Conservation (phyloP, 2,888 invertebrate species). For the Auanema freiburgensis region DNA sequence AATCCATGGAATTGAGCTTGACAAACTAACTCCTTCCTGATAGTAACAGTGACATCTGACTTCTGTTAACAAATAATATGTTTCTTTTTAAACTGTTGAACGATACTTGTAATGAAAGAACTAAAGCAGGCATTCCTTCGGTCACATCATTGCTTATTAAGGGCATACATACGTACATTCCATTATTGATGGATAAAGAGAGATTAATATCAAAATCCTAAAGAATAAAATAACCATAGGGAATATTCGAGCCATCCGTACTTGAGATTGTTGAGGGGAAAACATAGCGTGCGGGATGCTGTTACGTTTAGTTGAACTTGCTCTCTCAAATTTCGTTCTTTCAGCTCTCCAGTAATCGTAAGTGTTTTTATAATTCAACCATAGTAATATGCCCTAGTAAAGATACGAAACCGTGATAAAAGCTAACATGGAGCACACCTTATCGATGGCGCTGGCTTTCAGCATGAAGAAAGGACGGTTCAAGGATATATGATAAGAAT, state of each 20-base stretch:
- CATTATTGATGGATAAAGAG: conserved; percentile 57
- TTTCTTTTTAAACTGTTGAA: background rate
- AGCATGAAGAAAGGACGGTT: conserved; percentile 92
- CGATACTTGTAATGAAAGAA: conserved; percentile 81
- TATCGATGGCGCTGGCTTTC: conserved; percentile 94
- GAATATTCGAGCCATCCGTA: no score
- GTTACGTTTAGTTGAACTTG: conserved; percentile 7
- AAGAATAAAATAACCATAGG: background rate
- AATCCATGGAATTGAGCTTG: conserved; percentile 79
- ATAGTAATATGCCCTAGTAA: conserved; percentile 83
- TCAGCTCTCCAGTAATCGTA: conserved; percentile 99
- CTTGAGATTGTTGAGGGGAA: conserved; percentile 18
- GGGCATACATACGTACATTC: conserved; percentile 63
- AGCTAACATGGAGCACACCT: no score
- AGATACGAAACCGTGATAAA: background rate
- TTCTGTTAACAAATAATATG: conserved; percentile 5
- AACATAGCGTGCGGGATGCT: conserved; percentile 19
- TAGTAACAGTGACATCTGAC: conserved; percentile 84
- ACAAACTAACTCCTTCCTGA: conserved; percentile 74
- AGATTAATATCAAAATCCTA: conserved; percentile 53
- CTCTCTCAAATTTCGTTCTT: conserved; percentile 17
- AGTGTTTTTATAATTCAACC: conserved; percentile 98
- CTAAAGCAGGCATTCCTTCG: conserved; percentile 74
- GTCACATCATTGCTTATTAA: conserved; percentile 47
- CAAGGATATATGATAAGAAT: conserved; percentile 74